Evolutionary conservation across 2,797 vertebrate species (phyloP).

Genomic region (Chelon labrosus): DNA sequence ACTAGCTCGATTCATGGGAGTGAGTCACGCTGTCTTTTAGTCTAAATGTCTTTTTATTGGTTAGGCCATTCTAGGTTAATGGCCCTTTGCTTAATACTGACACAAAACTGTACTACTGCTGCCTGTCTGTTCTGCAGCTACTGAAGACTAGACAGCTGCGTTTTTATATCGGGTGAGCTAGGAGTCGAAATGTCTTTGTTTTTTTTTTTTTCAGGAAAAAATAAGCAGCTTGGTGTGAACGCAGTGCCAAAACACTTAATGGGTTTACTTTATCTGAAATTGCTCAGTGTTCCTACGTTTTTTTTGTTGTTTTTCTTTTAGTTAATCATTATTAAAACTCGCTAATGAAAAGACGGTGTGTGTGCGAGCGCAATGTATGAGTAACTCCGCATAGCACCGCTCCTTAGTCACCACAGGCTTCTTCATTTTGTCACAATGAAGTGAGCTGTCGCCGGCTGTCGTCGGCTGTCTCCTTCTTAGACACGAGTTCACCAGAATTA

Average conservation of each 20-base stretch:
- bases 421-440: conserved; percentile 37
- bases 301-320: conserved; percentile 1
- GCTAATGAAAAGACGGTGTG: conserved; percentile 12
- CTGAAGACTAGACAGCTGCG: conserved; percentile 26
- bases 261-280: conserved; percentile 43
- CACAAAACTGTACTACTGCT: conserved; percentile 20
- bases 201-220: conserved; percentile 10
- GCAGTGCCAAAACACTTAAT: conserved; percentile 42
- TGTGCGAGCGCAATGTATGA: conserved; percentile 4
- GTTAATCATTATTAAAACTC: conserved; percentile 24
- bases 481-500: conserved; percentile 35
- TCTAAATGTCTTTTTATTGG: conserved; percentile 20
- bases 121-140: conserved; percentile 28
- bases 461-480: conserved; percentile 20
- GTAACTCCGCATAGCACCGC: conserved; percentile 1
- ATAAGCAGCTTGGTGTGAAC: conserved; percentile 14
- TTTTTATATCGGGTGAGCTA: conserved; percentile 30
- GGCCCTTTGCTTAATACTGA: conserved; percentile 36
- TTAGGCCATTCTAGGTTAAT: conserved; percentile 29
- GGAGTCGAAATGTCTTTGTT: background rate
- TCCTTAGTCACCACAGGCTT: conserved; percentile 38
- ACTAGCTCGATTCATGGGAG: conserved; percentile 6
- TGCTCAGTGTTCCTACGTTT: conserved; percentile 9
- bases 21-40: conserved; percentile 14
- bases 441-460: conserved; percentile 48